Evolutionary conservation across 2,113 vertebrate genomes (phyloP).

Genomic region (Canis aureus): DNA sequence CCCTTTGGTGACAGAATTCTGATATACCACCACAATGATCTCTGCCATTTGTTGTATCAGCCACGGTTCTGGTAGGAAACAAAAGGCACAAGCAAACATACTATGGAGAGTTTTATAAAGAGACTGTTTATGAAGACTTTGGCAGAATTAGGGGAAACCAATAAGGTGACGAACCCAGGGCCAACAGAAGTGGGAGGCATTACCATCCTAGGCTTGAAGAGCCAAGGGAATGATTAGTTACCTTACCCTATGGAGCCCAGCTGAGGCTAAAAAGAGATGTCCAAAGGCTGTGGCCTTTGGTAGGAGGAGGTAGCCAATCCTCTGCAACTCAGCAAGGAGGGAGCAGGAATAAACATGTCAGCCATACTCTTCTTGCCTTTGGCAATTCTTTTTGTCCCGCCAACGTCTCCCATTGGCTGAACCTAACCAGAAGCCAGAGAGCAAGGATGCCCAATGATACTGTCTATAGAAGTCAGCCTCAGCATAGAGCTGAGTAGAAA

Average conservation of each 20-base stretch:
- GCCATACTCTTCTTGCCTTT: background rate
- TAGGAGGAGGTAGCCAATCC: background rate
- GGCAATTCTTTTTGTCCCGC: background rate
- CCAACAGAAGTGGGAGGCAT: background rate
- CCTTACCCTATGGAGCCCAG: background rate
- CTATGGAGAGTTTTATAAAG: background rate
- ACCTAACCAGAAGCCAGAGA: background rate
- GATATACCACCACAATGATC: background rate
- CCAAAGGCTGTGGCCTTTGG: background rate
- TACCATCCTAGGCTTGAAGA: background rate
- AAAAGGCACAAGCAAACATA: background rate
- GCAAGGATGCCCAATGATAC: background rate
- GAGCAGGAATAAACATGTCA: background rate
- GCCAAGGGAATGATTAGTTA: background rate
- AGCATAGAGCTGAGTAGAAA: background rate
- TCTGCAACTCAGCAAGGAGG: background rate
- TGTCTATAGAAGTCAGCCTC: background rate
- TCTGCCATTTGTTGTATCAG: background rate
- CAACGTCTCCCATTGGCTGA: background rate
- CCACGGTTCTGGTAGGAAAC: constrained; percentile 6
- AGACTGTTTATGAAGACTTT: background rate
- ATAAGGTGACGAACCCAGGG: background rate
- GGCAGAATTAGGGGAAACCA: background rate
- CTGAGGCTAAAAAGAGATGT: background rate
- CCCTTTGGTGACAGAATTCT: background rate